Evolutionary conservation across 2,888 invertebrate species (phyloP), one percentile per base, ranked within the genome.

Genomic region (Lysandra bellargus): DNA sequence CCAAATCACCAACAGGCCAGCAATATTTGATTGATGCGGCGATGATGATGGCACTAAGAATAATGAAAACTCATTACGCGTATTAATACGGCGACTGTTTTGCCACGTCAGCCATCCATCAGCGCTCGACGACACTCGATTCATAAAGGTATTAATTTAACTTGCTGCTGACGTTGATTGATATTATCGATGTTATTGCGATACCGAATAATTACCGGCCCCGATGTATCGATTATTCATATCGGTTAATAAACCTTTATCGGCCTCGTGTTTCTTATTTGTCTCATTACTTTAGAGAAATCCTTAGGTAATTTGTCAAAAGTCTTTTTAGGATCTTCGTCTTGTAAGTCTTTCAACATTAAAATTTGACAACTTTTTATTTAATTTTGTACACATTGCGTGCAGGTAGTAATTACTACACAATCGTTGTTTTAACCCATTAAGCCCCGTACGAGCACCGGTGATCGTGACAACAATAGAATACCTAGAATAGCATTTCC

Each of bases 71-170:
- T 61, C 40, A 75, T 78, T 73, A 77, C 78, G 77, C 72, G 78
- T 78, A 53, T 75, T 75, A 75, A 75, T 75, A 76, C 73, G 80
- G 79, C 78, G 81, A 86, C 86, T 89, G 90, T 88, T 91, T 90
- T 90, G 89, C 88, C 89, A 91, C 78, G 89, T 87, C 90, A 88
- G 83, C 85, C 87, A 92, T 93, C 94, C 89, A 92, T 94, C 93
- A 92, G 84, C 79, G 72, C 84, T 86, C 83, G 84, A 84, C 86
- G 88, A 86, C 88, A 87, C 82, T 82, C 82, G 82, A 84, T 84
- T 84, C 83, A 84, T 85, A 85, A 86, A 85, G 83, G 84, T 85
- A 85, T 85, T 85, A 85, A 85, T 85, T 85, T 85, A 85, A 85
- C 85, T 85, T 85, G 81, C 81, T 80, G 82, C 78, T 84, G 85